These are phyloP conservation scores for Benitochromis conjunctus DNA, from an alignment of 2,113 vertebrate species.

Conservation along the genomic window DNA sequence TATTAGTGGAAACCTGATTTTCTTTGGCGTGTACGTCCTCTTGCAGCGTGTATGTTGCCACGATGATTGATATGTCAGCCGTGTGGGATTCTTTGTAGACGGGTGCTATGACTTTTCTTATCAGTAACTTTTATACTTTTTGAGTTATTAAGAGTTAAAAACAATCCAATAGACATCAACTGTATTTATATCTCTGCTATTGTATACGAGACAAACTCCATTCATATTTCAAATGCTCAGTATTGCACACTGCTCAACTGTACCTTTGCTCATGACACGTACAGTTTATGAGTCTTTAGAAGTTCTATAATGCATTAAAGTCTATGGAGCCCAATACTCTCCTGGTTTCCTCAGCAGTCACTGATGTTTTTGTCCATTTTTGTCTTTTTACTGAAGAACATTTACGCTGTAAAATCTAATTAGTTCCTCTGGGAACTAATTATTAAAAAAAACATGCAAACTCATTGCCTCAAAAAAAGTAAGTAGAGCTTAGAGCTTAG, in stretches of 20 bases:
- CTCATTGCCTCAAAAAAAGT: too few relatives aligned
- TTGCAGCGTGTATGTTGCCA: not conserved
- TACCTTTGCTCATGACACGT: conserved; percentile 12
- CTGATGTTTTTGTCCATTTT: not conserved
- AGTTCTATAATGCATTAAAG: conserved; percentile 45
- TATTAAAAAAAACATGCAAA: too few relatives aligned
- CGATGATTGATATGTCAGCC: not conserved
- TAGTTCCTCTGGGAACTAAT: too few relatives aligned
- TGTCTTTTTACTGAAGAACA: not conserved
- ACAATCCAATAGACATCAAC: conserved; percentile 31
- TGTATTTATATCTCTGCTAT: conserved; percentile 56
- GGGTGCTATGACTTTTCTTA: conserved; percentile 59
- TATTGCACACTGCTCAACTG: conserved; percentile 15
- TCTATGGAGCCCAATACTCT: conserved; percentile 25
- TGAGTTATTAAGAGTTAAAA: conserved; percentile 50
- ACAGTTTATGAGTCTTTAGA: conserved; percentile 24
- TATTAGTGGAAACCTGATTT: conserved; percentile 9
- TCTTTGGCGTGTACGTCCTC: conserved; percentile 19
- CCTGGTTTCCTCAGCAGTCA: not conserved
- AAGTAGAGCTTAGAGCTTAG: too few relatives aligned
- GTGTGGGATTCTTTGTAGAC: conserved; percentile 35
- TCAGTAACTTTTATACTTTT: conserved; percentile 63
- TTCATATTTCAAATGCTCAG: conserved; percentile 23
- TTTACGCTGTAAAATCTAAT: too few relatives aligned
- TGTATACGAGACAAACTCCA: conserved; percentile 24